These are phyloP conservation scores for Colaptes auratus DNA, from an alignment of 2,113 vertebrate genomes.

Conservation along the genomic window DNA sequence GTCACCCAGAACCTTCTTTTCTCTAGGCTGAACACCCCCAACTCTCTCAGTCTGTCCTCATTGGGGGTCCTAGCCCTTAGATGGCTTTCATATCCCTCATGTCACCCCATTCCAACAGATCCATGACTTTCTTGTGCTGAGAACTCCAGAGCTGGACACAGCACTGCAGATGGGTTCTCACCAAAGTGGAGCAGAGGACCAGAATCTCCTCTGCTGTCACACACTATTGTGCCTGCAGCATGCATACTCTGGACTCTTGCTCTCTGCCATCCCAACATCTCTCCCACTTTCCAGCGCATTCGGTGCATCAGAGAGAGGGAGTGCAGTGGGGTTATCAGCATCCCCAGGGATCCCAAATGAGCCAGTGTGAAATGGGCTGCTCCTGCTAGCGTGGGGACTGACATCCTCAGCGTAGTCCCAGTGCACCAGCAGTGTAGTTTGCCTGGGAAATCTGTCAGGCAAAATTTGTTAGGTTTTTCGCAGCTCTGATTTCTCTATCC, in stretches of 20 bases:
- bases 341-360: not conserved
- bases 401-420: not conserved
- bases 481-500: conserved; percentile 50
- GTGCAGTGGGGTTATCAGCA: not conserved
- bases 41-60: too few relatives aligned
- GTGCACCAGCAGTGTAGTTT: not conserved
- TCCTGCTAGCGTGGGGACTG: accelerated
- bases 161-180: too few relatives aligned
- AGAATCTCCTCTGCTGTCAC: too few relatives aligned
- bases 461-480: conserved; percentile 30
- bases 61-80: too few relatives aligned
- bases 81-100: too few relatives aligned
- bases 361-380: not conserved
- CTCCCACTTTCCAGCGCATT: accelerated
- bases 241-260: accelerated
- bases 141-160: too few relatives aligned
- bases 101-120: too few relatives aligned
- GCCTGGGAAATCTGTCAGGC: conserved; percentile 23
- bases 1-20: too few relatives aligned
- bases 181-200: too few relatives aligned
- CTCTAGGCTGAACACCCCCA: too few relatives aligned
- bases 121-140: too few relatives aligned
- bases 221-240: not conserved
- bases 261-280: not conserved
- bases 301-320: accelerated